A percentile compares a stretch with the other conserved stretches of the same genome.
These are phyloP conservation scores for Callithrix jacchus DNA, from an alignment of 2,113 vertebrate genomes.

Conservation along the genomic window DNA sequence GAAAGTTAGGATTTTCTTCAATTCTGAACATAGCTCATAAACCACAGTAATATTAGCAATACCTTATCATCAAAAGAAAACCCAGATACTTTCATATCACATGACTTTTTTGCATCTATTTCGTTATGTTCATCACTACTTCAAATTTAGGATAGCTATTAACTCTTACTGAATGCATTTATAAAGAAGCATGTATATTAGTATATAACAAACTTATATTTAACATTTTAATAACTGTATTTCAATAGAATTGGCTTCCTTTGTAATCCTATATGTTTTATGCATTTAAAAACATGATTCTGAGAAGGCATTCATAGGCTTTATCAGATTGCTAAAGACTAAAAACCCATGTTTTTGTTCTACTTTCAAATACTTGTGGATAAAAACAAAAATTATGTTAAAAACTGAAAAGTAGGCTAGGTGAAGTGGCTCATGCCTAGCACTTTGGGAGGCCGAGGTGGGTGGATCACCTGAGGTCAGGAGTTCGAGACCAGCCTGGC, in stretches of 20 bases:
- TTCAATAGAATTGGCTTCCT: neutral
- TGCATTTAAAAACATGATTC: neutral
- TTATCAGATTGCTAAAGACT: neutral
- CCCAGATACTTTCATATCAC: neutral
- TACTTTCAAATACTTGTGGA: neutral
- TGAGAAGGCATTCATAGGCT: neutral
- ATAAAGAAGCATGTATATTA: neutral
- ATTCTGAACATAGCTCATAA: neutral
- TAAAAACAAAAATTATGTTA: neutral
- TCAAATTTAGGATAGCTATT: conserved; percentile 5
- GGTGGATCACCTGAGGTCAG: too few species aligned
- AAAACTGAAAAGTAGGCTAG: neutral
- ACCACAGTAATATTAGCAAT: conserved; percentile 1
- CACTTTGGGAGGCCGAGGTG: too few species aligned
- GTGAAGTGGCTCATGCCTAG: too few species aligned
- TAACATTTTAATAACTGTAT: too few species aligned
- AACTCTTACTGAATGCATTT: conserved; percentile 16
- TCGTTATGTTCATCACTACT: neutral
- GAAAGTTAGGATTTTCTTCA: conserved; percentile 10
- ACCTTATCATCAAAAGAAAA: neutral
- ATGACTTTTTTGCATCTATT: too few species aligned
- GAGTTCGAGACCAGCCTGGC: too few species aligned
- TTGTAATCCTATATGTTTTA: neutral
- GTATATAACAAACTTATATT: too few species aligned
- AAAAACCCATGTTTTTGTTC: neutral